A percentile compares a stretch with the other conserved stretches of the same genome.
Conservation (phyloP, 92 coral and sea anemone species). For the Porites cylindrica region DNA sequence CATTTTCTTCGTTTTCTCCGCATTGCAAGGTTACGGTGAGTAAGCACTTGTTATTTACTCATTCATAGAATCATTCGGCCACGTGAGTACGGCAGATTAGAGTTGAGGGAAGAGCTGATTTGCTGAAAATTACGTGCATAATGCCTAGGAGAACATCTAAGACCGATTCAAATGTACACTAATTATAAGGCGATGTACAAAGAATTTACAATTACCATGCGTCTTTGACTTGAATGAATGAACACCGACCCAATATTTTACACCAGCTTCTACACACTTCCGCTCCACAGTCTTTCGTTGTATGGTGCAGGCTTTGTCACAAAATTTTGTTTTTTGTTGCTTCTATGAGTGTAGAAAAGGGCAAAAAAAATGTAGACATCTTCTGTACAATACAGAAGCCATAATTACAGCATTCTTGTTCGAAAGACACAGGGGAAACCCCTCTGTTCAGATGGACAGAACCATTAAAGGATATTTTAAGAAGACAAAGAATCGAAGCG, state of each 20-base stretch:
- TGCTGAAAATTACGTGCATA: not conserved
- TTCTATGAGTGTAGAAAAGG: not conserved
- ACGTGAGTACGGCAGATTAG: not conserved
- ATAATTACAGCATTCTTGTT: not conserved
- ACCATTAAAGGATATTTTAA: too few species aligned
- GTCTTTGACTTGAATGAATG: not conserved
- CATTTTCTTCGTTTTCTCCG: not conserved
- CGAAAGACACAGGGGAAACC: not conserved
- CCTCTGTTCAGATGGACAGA: too few species aligned
- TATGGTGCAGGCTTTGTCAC: not conserved
- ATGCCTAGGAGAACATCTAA: not conserved
- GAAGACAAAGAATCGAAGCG: too few species aligned
- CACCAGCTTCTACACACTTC: constrained; percentile 11
- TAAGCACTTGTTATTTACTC: not conserved
- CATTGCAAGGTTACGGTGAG: constrained; percentile 12
- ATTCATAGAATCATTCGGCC: not conserved
- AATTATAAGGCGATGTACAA: not conserved
- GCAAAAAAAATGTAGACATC: not conserved
- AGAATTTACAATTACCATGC: not conserved
- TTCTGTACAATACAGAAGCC: not conserved
- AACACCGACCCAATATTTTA: not conserved
- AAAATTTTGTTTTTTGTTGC: not conserved
- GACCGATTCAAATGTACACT: not conserved
- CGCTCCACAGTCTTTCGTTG: not conserved
- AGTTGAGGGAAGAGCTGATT: not conserved